Evolutionary conservation across 2,113 vertebrate genomes (phyloP).

Genomic region (Ptychochromis oligacanthus): DNA sequence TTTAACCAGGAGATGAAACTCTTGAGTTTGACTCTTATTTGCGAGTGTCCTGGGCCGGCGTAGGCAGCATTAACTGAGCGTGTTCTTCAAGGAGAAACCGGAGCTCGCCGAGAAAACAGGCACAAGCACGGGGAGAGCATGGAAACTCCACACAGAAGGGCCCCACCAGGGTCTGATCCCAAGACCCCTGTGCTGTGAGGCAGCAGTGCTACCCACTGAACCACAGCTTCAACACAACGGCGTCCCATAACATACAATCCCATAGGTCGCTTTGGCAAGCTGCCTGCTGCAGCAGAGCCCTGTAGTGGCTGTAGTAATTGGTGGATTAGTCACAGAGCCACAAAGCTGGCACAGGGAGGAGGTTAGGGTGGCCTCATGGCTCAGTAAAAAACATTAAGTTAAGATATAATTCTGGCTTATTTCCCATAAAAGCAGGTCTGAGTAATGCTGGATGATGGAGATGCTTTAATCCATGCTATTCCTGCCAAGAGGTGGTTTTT

Average conservation of each 20-base stretch:
- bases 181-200: too few species aligned
- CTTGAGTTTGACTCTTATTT: background rate
- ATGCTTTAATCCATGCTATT: too few species aligned
- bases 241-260: background rate
- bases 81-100: background rate
- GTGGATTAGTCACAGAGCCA: too few species aligned
- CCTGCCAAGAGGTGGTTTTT: background rate
- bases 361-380: too few species aligned
- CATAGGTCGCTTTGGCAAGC: background rate
- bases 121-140: too few species aligned
- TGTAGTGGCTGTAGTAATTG: background rate
- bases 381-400: too few species aligned
- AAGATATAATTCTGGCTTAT: too few species aligned
- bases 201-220: too few species aligned
- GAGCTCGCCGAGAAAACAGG: too few species aligned
- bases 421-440: background rate
- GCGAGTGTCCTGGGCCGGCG: too few species aligned
- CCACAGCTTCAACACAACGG: background rate
- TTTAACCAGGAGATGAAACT: background rate
- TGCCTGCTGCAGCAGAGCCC: background rate
- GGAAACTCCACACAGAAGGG: background rate
- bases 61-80: background rate
- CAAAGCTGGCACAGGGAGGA: too few species aligned
- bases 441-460: background rate
- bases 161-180: background rate